Conservation (phyloP, 2,113 vertebrate genomes). For the Sphaerodactylus townsendi region DNA sequence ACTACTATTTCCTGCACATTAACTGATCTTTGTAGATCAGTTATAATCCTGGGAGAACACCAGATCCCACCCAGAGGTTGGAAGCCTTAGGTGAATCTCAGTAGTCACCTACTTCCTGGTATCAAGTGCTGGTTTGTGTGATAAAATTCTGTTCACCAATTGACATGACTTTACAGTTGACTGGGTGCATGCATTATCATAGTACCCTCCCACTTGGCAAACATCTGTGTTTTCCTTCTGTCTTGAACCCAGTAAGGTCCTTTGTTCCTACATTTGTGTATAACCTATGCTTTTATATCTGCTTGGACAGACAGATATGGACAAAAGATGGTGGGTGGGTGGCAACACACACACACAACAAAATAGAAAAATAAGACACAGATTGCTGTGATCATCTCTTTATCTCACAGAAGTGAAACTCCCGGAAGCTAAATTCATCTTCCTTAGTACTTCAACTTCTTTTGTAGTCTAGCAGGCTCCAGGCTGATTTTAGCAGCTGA, state of each 20-base stretch:
- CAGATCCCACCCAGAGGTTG: no score
- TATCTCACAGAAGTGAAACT: background rate
- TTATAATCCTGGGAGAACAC: no score
- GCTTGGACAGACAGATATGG: background rate
- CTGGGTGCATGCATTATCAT: background rate
- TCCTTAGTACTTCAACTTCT: background rate
- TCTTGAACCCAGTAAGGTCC: background rate
- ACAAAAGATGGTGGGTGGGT: background rate
- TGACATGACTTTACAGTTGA: no score
- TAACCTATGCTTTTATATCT: no score
- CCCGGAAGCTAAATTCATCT: background rate
- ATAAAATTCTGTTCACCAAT: background rate
- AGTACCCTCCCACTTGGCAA: background rate
- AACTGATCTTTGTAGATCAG: no score
- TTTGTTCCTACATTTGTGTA: background rate
- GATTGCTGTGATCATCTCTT: background rate
- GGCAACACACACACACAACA: background rate
- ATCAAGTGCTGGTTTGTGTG: background rate
- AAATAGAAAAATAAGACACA: background rate
- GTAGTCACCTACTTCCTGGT: background rate
- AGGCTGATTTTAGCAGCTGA: slow-evolving; percentile 10
- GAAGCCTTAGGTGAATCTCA: no score
- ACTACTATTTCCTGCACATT: no score
- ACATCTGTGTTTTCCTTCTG: background rate
- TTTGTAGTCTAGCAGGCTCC: background rate